Conservation (phyloP, 2,888 invertebrate genomes). For the Orchestes rusci region DNA sequence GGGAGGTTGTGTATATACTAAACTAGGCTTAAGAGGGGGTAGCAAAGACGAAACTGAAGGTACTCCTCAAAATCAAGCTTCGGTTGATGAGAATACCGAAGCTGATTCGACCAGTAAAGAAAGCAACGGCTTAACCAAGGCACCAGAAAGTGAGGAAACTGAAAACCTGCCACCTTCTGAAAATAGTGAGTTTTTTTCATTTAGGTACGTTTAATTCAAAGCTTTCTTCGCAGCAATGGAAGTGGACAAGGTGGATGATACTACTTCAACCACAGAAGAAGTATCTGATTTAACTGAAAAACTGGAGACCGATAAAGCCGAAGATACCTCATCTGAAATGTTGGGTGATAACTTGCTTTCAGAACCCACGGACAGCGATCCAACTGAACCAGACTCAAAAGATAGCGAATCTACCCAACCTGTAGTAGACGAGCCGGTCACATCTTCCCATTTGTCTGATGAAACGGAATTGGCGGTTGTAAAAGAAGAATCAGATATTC, state of each 20-base stretch:
- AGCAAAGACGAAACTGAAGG: conserved; percentile 34
- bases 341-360: conserved; percentile 2
- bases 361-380: not conserved
- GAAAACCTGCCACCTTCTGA: too few relatives aligned
- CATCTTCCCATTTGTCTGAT: too few relatives aligned
- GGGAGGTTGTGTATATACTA: conserved; percentile 36
- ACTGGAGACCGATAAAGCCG: not conserved
- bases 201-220: too few relatives aligned
- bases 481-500: too few relatives aligned
- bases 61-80: conserved; percentile 26
- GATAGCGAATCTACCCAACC: not conserved
- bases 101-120: conserved; percentile 32
- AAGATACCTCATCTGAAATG: not conserved
- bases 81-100: conserved; percentile 32
- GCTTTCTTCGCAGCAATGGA: conserved; percentile 23
- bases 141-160: too few relatives aligned
- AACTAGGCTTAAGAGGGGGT: conserved; percentile 39
- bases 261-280: conserved; percentile 4
- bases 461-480: too few relatives aligned
- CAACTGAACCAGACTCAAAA: not conserved
- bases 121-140: conserved; percentile 17
- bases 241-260: conserved; percentile 3
- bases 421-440: too few relatives aligned
- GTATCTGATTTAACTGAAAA: conserved; percentile 15
- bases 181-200: too few relatives aligned